These are phyloP conservation scores for Drosophila quinaria DNA, from an alignment of 2,888 invertebrate species.

Conservation along the genomic window DNA sequence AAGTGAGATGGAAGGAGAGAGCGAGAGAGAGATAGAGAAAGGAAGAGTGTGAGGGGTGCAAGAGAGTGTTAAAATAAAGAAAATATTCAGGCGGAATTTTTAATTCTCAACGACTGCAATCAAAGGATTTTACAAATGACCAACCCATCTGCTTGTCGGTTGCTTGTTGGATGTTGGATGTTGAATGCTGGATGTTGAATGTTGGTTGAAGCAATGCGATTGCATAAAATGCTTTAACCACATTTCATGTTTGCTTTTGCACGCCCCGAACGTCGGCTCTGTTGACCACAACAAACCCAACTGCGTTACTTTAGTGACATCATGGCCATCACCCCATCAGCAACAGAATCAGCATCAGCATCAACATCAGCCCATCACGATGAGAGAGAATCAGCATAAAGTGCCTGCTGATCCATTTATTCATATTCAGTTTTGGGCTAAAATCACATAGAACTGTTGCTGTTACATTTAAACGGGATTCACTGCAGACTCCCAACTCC, in stretches of 20 bases:
- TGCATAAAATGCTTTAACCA: slow-evolving; percentile 73
- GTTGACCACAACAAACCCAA: slow-evolving; percentile 53
- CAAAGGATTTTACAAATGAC: slow-evolving; percentile 73
- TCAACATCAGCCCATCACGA: background rate
- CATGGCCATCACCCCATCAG: slow-evolving; percentile 42
- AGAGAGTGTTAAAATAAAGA: slow-evolving; percentile 59
- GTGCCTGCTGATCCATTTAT: slow-evolving; percentile 38
- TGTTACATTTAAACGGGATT: slow-evolving; percentile 13
- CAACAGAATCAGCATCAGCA: background rate
- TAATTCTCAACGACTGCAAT: slow-evolving; percentile 68
- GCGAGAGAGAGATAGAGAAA: background rate
- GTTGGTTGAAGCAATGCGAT: slow-evolving; percentile 50
- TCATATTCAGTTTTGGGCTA: slow-evolving; percentile 41
- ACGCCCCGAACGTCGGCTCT: slow-evolving; percentile 34
- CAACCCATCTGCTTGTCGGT: slow-evolving; percentile 55
- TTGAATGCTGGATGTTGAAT: slow-evolving; percentile 27
- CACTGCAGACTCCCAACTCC: background rate
- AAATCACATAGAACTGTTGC: slow-evolving; percentile 47
- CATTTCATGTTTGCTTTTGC: slow-evolving; percentile 69
- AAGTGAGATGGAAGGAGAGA: background rate
- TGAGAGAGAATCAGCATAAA: slow-evolving; percentile 31
- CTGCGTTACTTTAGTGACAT: slow-evolving; percentile 57
- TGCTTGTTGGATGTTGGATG: slow-evolving; percentile 41
- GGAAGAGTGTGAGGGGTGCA: background rate
- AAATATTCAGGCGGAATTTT: slow-evolving; percentile 66